phyloP scores from a whole-genome alignment of 2,113 vertebrate species.

The Calyptomena viridis region DNA sequence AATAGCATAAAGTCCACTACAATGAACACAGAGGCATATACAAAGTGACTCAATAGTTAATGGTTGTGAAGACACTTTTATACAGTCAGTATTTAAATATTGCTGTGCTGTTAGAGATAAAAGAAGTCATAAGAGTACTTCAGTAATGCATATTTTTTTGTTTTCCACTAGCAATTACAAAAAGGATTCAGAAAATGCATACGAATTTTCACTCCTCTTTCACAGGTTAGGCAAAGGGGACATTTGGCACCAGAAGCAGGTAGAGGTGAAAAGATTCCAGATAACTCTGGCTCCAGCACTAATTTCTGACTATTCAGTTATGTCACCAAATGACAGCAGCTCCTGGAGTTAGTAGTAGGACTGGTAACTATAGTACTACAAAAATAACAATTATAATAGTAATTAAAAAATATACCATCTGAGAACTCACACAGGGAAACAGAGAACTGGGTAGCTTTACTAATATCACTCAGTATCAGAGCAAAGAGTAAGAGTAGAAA shows the following conservation, averaged over 20 bases:
- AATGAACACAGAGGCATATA: accelerated
- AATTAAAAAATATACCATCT: background rate
- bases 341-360: background rate
- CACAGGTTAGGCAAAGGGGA: background rate
- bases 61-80: background rate
- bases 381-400: background rate
- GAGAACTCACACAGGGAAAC: background rate
- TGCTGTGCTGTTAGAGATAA: background rate
- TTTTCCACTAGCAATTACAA: background rate
- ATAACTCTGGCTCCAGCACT: background rate
- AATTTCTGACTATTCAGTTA: background rate
- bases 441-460: accelerated
- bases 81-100: background rate
- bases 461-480: background rate
- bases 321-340: background rate
- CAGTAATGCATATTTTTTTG: background rate
- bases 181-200: background rate
- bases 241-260: accelerated
- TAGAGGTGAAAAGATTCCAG: background rate
- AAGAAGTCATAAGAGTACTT: background rate
- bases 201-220: background rate
- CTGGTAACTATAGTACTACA: background rate
- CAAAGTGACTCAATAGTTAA: background rate
- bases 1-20: background rate
- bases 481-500: background rate